phyloP scores from a whole-genome alignment of 2,113 vertebrate genomes.

The Dromaius novaehollandiae region DNA sequence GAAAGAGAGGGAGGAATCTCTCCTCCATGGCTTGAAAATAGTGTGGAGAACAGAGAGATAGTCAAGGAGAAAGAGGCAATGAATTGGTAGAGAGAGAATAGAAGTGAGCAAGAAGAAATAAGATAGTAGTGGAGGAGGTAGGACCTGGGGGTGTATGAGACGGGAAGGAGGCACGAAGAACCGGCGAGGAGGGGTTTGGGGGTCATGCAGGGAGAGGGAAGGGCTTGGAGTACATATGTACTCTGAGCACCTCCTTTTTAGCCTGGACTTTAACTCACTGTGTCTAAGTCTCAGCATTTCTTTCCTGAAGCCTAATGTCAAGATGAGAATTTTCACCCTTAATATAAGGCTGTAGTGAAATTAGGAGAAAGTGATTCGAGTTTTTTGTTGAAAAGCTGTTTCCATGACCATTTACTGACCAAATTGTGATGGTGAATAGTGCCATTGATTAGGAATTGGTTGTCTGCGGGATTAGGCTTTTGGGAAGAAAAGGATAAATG shows the following conservation, averaged over 20 bases:
- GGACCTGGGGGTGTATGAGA: background rate
- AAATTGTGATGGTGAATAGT: background rate
- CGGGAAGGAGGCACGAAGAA: background rate
- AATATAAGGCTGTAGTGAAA: background rate
- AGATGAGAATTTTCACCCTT: background rate
- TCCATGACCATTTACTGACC: background rate
- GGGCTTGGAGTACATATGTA: background rate
- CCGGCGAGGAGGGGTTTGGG: background rate
- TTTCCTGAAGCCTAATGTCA: background rate
- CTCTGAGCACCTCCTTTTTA: background rate
- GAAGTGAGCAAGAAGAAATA: background rate
- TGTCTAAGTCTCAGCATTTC: background rate
- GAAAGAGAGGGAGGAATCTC: background rate
- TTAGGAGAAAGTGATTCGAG: background rate
- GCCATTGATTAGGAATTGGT: background rate
- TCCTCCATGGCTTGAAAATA: background rate
- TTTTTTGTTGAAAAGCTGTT: background rate
- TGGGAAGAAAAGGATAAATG: background rate
- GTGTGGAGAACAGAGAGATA: background rate
- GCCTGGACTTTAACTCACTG: too few species aligned
- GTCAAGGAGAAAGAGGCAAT: background rate
- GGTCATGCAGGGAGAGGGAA: background rate
- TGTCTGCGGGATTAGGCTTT: background rate
- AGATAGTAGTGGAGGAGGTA: background rate
- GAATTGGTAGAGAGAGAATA: fast-evolving